phyloP scores from a whole-genome alignment of 2,888 invertebrate species.

The Macaria notata region DNA sequence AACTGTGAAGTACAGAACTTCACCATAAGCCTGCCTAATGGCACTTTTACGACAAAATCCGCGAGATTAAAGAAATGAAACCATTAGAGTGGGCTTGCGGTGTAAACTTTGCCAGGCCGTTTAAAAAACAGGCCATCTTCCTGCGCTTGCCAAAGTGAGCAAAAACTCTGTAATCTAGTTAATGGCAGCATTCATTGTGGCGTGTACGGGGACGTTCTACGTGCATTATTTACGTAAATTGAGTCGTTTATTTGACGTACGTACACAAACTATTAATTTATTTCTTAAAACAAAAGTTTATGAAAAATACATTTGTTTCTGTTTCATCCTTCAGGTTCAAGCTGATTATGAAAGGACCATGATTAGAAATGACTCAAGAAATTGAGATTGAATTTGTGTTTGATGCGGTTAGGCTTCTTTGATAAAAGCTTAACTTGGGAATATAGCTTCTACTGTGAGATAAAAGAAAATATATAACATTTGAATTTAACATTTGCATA shows the following conservation, averaged over 20 bases:
- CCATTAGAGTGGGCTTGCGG: constrained; percentile 36
- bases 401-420: neutral
- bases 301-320: too few species aligned
- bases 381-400: neutral
- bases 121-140: constrained; percentile 12
- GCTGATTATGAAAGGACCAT: too few species aligned
- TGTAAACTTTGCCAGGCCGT: constrained; percentile 28
- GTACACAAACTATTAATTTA: too few species aligned
- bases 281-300: too few species aligned
- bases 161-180: constrained; percentile 40
- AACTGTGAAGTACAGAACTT: constrained; percentile 30
- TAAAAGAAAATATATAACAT: constrained; percentile 15
- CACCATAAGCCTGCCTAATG: constrained; percentile 36
- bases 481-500: constrained; percentile 18
- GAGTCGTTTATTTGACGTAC: too few species aligned
- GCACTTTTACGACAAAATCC: constrained; percentile 39
- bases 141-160: constrained; percentile 34
- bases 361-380: neutral
- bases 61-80: constrained; percentile 43
- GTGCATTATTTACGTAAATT: too few species aligned
- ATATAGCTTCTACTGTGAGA: constrained; percentile 7
- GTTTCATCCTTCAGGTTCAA: too few species aligned
- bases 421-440: neutral
- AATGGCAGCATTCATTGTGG: constrained; percentile 37
- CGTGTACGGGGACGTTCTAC: constrained; percentile 7